Base-by-base conservation (phyloP, 2,888 invertebrate genomes). In the Himalopsyche anomala region DNA sequence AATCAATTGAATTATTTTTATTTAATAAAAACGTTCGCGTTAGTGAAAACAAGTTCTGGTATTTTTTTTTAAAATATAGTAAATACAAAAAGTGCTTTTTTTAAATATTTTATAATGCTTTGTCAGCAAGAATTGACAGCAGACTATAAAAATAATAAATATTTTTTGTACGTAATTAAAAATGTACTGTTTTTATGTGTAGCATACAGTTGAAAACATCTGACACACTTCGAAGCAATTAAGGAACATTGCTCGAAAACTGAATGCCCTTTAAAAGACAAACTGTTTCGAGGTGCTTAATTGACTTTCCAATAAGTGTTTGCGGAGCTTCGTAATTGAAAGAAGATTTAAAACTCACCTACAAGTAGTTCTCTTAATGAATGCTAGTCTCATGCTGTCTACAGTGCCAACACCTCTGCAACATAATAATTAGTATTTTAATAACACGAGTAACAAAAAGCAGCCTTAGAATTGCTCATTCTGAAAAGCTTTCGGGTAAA, bases 251-350 rank as follows among this genome's bases (percentile, higher is more conserved):
- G 62, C 62, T 28, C 28, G 62, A 19, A 28, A 62, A 19, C 62
- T 62, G 62, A 19, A 62, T 62, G 62, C 28, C 19, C 28, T 28
- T 11, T 9, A 5, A 62, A 62, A 62, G 62, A 62, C 62, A 62
- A 62, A 62, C 62, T 62, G 62, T 62, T 62, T 62, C 62, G 62
- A 62, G 62, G 62, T 62, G 62, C 62, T 62, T 62, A 62, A 62
- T 62, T 62, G 62, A 62, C 62, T 62, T 62, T 62, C 62, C 62
- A 62, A 62, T 62, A 62, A 62, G 62, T 62, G 62, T 62, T 62
- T 62, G 62, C 19, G 62, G 62, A 62, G 62, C 62, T 62, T 62
- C 19, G 28, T 62, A 62, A 62, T 62, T 62, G 62, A 62, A 62
- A 62, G 62, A 62, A 62, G 62, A 62, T 62, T 62, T 62, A 62